Evolutionary conservation across 1,140 invertebrate genomes (phyloP), one percentile per base, ranked within the genome.

Genomic region (Zophobas atratus): DNA sequence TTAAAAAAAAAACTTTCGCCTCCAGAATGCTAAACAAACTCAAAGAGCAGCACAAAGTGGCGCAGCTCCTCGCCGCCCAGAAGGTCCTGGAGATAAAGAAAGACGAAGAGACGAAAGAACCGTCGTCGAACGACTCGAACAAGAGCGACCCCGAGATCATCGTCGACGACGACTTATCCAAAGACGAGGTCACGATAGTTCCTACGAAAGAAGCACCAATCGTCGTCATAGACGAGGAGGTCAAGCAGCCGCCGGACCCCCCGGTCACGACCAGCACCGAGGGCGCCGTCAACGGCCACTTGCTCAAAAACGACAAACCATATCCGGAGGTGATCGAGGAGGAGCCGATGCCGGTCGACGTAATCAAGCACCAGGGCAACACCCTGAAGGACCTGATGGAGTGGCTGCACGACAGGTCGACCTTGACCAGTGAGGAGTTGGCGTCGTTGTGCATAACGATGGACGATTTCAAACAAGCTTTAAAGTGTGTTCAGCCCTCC

Each of bases 401-500:
- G 38, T 92, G 91, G 89, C 81, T 94, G 35, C 90, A 89, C 80
- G 87, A 83, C 57, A 84, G 86, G 36, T 81, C 79, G 38, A 89
- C 90, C 32, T 86, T 94, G 55, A 88, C 88, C 41, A 78, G 87
- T 6, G 88, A 92, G 75, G 88, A 94, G 51, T 85, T 95, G 41
- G 81, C 86, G 20, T 87, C 89, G 36, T 87, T 97, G 33, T 90
- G 84, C 77, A 92, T 98, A 3, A 91, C 91, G 48, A 89, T 93
- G 76, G 87, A 90, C 4, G 96, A 98, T 84, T 97, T 98, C 84
- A 81, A 91, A 70, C 89, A 88, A 80, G 97, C 97, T 33, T 84
- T 98, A 4, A 93, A 93, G 83, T 88, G 91, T 80, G 93, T 98
- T 20, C 94, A 95, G 86, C 97, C 97, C n/a, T 97, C 96, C 56